Evolutionary conservation across 2,888 invertebrate genomes (phyloP), one percentile per base, ranked within the genome.

Genomic region (Temnothorax ravouxi): DNA sequence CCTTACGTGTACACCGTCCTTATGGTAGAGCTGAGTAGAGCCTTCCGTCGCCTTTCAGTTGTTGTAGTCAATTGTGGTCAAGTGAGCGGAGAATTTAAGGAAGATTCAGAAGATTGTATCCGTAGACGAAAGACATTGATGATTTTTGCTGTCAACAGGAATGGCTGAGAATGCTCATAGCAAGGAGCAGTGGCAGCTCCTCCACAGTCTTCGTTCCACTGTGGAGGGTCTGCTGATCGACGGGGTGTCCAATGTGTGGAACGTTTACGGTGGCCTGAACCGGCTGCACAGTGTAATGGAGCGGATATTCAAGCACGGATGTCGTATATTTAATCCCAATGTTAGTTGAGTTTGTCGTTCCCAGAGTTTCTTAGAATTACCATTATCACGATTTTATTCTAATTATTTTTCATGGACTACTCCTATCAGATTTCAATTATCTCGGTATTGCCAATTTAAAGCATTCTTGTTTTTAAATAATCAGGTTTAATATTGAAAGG

Each of bases 181-280:
- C n/a, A 92, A 88, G 79, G 93, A 95, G 90, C 95, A 95, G 90
- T 95, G 95, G 93, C 95, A 95, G 88, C 93, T 96, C 61, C 93
- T 96, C 25, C 95, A 95, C 86, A 95, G 95, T 87, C 94, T 96
- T 79, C 95, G 96, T 88, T 95, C 95, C 25, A 96, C 96, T 5
- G 96, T 96, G n/a, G 96, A 96, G 93, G 96, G 96, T 47, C 94
- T 96, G 83, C 92, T 96, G 76, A 95, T 95, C 67, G 95, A 95
- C 84, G 96, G 96, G 90, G 95, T 96, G 59, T 95, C 96, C 54
- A 96, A 96, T 92, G 96, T 96, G n/a, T 96, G 96, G 96, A 95
- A 95, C 84, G 95, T 96, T 86, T 96, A 96, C 88, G 96, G 96
- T 34, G 96, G 96, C 18, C 92, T 96, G 34, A 96, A 96, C 91